Base-by-base conservation (phyloP, 2,888 invertebrate species). In the Hedya salicella region DNA sequence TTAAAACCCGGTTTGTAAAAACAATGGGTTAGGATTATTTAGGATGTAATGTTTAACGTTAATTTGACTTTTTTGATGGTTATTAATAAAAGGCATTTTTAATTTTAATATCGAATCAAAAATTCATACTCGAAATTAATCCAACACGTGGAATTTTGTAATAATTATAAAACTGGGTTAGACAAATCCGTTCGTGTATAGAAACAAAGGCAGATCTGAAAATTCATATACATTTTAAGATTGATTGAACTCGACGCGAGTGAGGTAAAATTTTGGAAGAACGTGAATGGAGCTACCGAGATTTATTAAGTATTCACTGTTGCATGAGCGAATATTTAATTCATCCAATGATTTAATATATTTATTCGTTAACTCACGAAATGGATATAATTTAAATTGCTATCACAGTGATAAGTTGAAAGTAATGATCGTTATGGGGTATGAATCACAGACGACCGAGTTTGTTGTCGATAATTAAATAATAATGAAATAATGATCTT, bases 291-390 rank as follows among this genome's bases (percentile, higher is more conserved):
- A 52, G 5, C 32, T 52, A 36, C 0, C 4, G n/a, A 3, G 14
- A 21, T 40, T 25, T 40, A 1, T 19, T 39, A 25, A 14, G 40
- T 40, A 2, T 19, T 19, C 2, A 1, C 6, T 21, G 21, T 25
- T 54, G 25, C 14, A 40, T 25, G 40, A 14, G 1, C 9, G 19
- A 17, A 39, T n/a, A 40, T 40, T 54, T 21, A 40, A 54, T 40
- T 54, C 14, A 25, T 19, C n/a, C 39, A 53, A 19, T n/a, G n/a
- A n/a, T n/a, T n/a, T 54, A 40, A 21, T 21, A 21, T 21, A 54
- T 54, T 40, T 21, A 40, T 21, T 3, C 8, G 16, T 3, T 1
- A 17, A 53, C 9, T 2, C 14, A 21, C 16, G 40, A 21, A 54
- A 13, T 54, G n/a, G 3, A 16, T 39, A 39, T 53, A 14, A 54